Base-by-base conservation (phyloP, 1,140 invertebrate genomes). In the Sweltsa coloradensis region DNA sequence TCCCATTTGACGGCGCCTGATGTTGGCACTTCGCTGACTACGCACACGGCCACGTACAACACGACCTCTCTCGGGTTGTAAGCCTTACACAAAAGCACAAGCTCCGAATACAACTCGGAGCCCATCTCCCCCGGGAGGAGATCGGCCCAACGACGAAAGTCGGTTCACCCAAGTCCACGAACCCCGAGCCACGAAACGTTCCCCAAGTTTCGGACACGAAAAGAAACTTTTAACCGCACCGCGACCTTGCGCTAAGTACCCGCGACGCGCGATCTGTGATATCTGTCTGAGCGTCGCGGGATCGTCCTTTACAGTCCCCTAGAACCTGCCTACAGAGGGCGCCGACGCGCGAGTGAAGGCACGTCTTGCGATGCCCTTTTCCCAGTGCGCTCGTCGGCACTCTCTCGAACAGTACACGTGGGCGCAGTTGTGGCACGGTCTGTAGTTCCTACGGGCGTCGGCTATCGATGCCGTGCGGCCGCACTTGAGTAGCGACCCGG, bases 161-260 rank as follows among this genome's bases (percentile, higher is more conserved):
- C 78, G 0, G 84, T 80, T 55, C 88, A 83, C 7, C 78, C 81
- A 19, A 86, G 68, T 51, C 76, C 73, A 41, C 73, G 71, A 77
- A 23, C 82, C 82, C 52, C 76, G 72, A 9, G 70, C 72, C 16
- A 86, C 74, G 60, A 89, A 91, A 40, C 78, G 77, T 59, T 90
- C 87, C 0, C 86, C 88, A 0, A 78, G 69, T 54, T 90, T 85
- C 0, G 85, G 82, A 57, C 83, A 83, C 0, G 83, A 80, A 63
- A 93, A 94, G 60, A 89, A 88, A 43, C 90, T 76, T 60, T 92
- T 89, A 11, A 97, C 88, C 6, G 88, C 87, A 1, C 93, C 93
- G n/a, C 87, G 73, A 0, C 92, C 92, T 49, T 86, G 82, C 0
- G 79, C 73, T 1, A 85, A 63, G 59, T 81, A 85, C 1, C 90